Evolutionary conservation across 2,888 invertebrate genomes (phyloP), one percentile per base, ranked within the genome.

Genomic region (Cantharis rustica): DNA sequence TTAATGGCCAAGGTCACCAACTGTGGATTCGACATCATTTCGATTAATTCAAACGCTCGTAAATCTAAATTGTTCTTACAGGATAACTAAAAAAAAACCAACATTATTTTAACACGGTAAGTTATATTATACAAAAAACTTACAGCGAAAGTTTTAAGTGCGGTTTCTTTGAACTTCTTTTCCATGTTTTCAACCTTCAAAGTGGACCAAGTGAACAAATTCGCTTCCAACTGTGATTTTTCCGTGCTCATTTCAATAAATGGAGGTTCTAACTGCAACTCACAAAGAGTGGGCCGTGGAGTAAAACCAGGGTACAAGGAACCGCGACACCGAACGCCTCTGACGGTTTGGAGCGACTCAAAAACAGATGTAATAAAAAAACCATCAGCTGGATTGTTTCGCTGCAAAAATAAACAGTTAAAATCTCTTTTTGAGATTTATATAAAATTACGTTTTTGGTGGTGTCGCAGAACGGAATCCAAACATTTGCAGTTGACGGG

Each of bases 71-170:
- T 95, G 81, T 93, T 93, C 81, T 94, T 93, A 84, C 96, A 96
- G 1, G 97, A 95, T 79, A 96, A 88, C 96, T 96, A 88, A 26
- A 89, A 86, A 26, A 61, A 61, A 23, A 23, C 7, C 1, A 5
- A 1, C 9, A 23, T 23, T 23, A 23, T 23, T 23, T 23, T 9
- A 9, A 20, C 10, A 7, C 17, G 47, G 5, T 63, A n/a, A 64
- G 13, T 64, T 17, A 15, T 5, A 71, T 31, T 61, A 75, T 11
- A 69, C 11, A 23, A 23, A 68, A 77, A 76, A 89, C 92, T 91
- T 88, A 98, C 95, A 68, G 96, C 96, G 89, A 98, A 98, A 68
- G 97, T 88, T 88, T 96, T 96, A 81, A 98, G 91, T n/a, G 97
- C 92, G 5, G 94, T 92, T 86, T 96, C 95, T 79, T 94, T 92